Percentiles rank a stretch among this genome's conserved stretches.
Conservation (phyloP, 2,113 vertebrate genomes). For the Lagopus leucura region DNA sequence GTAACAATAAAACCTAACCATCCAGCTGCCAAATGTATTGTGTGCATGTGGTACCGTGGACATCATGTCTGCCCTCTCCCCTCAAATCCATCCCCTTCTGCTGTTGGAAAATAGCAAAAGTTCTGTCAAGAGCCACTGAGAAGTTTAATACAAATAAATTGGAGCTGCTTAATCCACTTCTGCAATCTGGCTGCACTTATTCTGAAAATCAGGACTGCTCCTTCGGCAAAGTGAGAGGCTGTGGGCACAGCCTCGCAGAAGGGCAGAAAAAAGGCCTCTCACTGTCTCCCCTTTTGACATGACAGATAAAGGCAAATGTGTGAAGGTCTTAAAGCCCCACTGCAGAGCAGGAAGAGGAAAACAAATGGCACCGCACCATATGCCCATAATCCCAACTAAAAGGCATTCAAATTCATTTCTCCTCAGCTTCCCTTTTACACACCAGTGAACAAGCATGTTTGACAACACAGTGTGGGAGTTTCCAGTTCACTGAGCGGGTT, state of each 20-base stretch:
- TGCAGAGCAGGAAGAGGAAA: conserved; percentile 48
- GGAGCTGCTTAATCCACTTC: neutral
- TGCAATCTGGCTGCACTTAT: neutral
- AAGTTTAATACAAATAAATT: conserved; percentile 30
- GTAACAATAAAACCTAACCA: conserved; percentile 39
- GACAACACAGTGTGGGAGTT: conserved; percentile 65
- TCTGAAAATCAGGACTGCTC: neutral
- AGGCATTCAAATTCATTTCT: conserved; percentile 37
- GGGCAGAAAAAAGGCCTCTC: neutral
- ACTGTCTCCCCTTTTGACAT: conserved; percentile 5
- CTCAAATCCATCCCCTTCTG: neutral
- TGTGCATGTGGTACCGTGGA: neutral
- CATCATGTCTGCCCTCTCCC: neutral
- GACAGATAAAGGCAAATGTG: conserved; percentile 45
- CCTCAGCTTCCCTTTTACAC: conserved; percentile 56
- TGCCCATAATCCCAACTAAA: conserved; percentile 45
- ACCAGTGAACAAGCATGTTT: conserved; percentile 57
- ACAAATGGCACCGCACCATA: conserved; percentile 49
- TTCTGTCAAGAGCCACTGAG: conserved; percentile 35
- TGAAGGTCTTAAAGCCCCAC: conserved; percentile 42
- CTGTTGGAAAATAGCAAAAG: neutral
- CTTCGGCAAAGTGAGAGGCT: conserved; percentile 23
- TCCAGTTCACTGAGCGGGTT: conserved; percentile 62
- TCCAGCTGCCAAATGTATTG: conserved; percentile 19
- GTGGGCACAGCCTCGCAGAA: neutral